Evolutionary conservation across 2,888 invertebrate genomes (phyloP).

Genomic region (Taphrorychus bicolor): DNA sequence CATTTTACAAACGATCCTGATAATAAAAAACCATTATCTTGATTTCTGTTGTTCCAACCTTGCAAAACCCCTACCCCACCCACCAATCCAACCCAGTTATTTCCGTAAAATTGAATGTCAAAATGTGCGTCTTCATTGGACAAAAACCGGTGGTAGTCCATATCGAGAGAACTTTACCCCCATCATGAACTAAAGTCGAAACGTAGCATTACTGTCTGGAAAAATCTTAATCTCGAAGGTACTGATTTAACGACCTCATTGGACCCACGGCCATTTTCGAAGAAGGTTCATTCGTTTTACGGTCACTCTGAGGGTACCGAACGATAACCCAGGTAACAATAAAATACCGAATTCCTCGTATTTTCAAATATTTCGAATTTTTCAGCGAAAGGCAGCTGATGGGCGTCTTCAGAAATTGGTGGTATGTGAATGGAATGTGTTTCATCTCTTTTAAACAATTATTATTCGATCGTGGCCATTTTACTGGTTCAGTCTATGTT

Average conservation of each 20-base stretch:
- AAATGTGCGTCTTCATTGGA: not conserved
- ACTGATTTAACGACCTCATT: too few species aligned
- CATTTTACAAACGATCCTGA: too few species aligned
- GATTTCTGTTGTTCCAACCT: too few species aligned
- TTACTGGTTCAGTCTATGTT: too few species aligned
- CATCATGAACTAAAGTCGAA: not conserved
- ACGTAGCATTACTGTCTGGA: not conserved
- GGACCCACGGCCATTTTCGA: not conserved
- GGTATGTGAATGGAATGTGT: not conserved
- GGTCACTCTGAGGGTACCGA: not conserved
- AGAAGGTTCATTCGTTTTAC: not conserved
- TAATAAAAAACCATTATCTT: too few species aligned
- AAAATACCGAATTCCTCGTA: not conserved
- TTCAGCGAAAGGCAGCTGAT: slow-evolving; percentile 3
- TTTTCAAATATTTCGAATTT: not conserved
- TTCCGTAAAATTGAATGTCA: not conserved
- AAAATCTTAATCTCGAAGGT: not conserved
- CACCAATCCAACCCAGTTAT: too few species aligned
- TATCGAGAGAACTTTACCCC: not conserved
- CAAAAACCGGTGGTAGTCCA: not conserved
- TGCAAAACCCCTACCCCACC: too few species aligned
- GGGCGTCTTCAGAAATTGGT: not conserved
- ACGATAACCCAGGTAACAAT: slow-evolving; percentile 2
- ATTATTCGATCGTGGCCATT: too few species aligned
- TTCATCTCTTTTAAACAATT: not conserved